Conservation (phyloP, 35 echinoderm and acorn worm genomes). For the Anneissia japonica region DNA sequence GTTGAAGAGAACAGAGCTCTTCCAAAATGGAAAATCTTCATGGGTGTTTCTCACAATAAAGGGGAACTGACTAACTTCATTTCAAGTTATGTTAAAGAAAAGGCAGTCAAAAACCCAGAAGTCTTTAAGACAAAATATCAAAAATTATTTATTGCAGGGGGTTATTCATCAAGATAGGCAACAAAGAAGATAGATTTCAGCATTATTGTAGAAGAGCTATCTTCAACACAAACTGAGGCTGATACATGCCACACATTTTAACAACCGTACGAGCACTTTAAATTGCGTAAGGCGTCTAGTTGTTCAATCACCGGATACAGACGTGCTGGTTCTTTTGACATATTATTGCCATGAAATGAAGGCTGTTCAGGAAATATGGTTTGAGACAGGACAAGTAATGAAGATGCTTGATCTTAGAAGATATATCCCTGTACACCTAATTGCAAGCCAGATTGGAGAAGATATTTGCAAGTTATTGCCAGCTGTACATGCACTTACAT, state of each 20-base stretch:
- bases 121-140: background rate
- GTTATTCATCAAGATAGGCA: background rate
- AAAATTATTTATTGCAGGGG: background rate
- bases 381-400: background rate
- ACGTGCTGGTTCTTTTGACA: slow-evolving; percentile 1
- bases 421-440: too few species aligned
- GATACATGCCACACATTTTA: background rate
- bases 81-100: background rate
- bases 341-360: background rate
- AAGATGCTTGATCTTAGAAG: too few species aligned
- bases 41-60: background rate
- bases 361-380: background rate
- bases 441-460: too few species aligned
- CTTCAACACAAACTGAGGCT: background rate
- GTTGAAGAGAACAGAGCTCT: background rate
- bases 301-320: slow-evolving; percentile 5
- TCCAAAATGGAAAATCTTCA: background rate
- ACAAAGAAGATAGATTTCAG: background rate
- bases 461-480: too few species aligned
- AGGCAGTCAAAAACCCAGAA: background rate
- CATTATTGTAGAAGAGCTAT: too few species aligned
- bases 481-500: background rate
- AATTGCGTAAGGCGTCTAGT: background rate
- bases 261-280: background rate
- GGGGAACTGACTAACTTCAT: background rate